phyloP scores from a whole-genome alignment of 2,797 vertebrate genomes.

The Ctenopoma kingsleyae region DNA sequence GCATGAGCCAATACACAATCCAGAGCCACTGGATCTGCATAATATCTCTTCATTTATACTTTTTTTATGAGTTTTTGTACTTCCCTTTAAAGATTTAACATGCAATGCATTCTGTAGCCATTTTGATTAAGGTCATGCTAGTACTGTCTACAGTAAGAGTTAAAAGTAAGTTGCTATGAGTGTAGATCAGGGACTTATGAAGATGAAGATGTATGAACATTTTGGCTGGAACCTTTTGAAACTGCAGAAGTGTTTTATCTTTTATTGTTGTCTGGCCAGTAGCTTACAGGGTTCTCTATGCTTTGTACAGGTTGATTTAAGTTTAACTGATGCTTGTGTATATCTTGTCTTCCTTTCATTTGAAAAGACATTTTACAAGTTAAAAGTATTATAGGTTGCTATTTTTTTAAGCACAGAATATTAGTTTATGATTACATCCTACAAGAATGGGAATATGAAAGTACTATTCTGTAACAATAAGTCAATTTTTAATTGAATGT shows the following conservation, averaged over 20 bases:
- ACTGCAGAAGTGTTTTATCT: conserved; percentile 71
- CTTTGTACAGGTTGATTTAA: conserved; percentile 89
- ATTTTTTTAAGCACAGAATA: conserved; percentile 88
- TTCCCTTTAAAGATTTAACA: conserved; percentile 77
- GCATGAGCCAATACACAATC: conserved; percentile 75
- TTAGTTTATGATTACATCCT: conserved; percentile 82
- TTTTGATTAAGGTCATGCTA: conserved; percentile 66
- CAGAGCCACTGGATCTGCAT: conserved; percentile 57
- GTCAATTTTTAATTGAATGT: conserved; percentile 81
- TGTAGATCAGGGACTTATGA: conserved; percentile 79
- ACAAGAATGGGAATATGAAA: conserved; percentile 76
- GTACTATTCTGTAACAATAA: conserved; percentile 74
- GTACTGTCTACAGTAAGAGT: conserved; percentile 61
- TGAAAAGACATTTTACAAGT: conserved; percentile 90
- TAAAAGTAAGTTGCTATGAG: conserved; percentile 67
- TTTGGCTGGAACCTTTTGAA: conserved; percentile 76
- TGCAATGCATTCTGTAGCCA: conserved; percentile 78
- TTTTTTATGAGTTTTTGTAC: conserved; percentile 79
- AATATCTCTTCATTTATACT: conserved; percentile 72
- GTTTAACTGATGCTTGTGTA: conserved; percentile 90
- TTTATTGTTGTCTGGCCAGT: conserved; percentile 81
- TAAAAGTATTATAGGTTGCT: conserved; percentile 93
- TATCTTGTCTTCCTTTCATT: conserved; percentile 91
- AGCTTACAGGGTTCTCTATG: conserved; percentile 82
- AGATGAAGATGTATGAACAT: conserved; percentile 63